Evolutionary conservation across 30 jellyfish, hydroid and myxozoan species (phyloP), one percentile per base, ranked within the genome.

Genomic region (Aurelia aurita): DNA sequence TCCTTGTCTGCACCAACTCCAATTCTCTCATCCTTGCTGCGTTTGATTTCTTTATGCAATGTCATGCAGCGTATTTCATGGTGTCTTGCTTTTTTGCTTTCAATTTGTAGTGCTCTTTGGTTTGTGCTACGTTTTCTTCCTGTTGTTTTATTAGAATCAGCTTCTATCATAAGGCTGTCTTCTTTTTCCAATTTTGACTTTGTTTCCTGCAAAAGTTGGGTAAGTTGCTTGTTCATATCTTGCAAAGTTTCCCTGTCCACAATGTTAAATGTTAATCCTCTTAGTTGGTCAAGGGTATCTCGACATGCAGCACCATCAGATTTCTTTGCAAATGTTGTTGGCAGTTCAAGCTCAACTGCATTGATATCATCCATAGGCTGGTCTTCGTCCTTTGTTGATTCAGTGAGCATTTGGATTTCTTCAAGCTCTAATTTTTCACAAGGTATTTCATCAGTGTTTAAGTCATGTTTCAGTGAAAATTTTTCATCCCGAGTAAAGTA

Each of bases 221-320:
- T 8, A 59, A 59, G 71, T 20, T 59, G 71, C 26, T 9, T 59
- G 71, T 59, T 59, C 26, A 59, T 13, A 10, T 59, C 26, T 59
- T 59, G 12, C 74, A 71, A 46, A n/a, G 71, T 15, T 9, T 71
- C 69, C 32, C n/a, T 23, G 28, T 31, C 53, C 1, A 20, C 43
- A 11, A 53, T 29, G 46, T 19, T 21, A 64, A 44, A 76, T 21
- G 87, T 76, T 4, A 76, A 35, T 14, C 70, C 23, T 26, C 20
- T 76, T 2, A 76, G 43, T 76, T 58, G 78, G 61, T 76, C 87
- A 22, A 76, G 61, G 3, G 3, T 21, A 58, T 76, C 87, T 28
- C 62, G 77, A 35, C 87, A 53, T 2, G 43, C 62, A 12, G 87
- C 80, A 1, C 77, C 87, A 2, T 3, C 12, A 16, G 59, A 2